Evolutionary conservation across 2,797 vertebrate species (phyloP), one percentile per base, ranked within the genome.

Genomic region (Poliocrania exsul): DNA sequence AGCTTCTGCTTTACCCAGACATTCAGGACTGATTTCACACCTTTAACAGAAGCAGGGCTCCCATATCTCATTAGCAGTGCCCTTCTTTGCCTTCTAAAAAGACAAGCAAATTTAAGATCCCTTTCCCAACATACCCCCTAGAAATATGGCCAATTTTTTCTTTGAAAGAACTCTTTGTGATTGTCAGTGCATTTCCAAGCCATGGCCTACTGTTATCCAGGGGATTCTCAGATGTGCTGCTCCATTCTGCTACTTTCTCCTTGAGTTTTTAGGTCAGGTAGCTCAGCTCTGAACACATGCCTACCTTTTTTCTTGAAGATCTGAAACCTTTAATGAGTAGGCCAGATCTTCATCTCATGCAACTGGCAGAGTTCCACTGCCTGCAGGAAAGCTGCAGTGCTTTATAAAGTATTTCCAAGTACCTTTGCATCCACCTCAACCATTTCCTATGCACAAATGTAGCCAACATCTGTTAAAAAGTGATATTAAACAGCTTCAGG

Each of bases 261-360:
- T 93, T 64, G 49, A 44, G 40, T 83, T 95, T 90, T 75, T 66
- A 83, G 82, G 73, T 78, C 87, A 88, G 66, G 20, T 37, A 91
- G 17, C 37, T 88, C 70, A 81, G 12, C 58, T 81, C 84, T 53
- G 62, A 90, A 46, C 57, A 82, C 31, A 38, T 82, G 60, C 67
- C 78, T 81, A 46, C 50, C 49, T 83, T 62, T 44, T 88, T 83
- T 79, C 80, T 77, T 62, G 38, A 81, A 83, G 66, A 79, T 79
- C 64, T 88, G 37, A 96, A 86, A 78, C 46, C 47, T 92, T 90
- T 96, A 94, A 93, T 91, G 95, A 90, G n/a, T 25, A 86, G 91
- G 44, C 65, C 84, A 95, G 81, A 74, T 72, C 81, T 91, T 96
- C 79, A 58, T 65, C 75, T 93, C 69, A 29, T 62, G 72, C 70